Conservation (phyloP, 2,888 invertebrate species). For the Myopa tessellatipennis region DNA sequence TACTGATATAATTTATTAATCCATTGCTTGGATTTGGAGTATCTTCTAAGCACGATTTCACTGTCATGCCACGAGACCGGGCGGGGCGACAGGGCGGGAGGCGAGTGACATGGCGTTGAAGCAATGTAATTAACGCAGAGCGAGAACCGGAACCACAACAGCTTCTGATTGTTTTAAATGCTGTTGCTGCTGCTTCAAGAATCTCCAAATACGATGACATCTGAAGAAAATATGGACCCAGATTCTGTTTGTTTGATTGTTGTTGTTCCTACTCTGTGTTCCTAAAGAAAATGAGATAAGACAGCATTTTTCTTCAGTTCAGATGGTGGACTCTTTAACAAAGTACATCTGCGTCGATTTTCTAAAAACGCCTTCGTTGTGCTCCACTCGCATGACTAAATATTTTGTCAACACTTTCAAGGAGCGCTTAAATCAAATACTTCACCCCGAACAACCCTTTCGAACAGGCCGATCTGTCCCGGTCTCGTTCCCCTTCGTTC, state of each 20-base stretch:
- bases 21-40: conserved; percentile 14
- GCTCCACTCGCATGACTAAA: conserved; percentile 48
- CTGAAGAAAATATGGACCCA: conserved; percentile 31
- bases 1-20: conserved; percentile 56
- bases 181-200: conserved; percentile 51
- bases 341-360: conserved; percentile 13
- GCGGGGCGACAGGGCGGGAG: background rate
- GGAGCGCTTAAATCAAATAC: conserved; percentile 51
- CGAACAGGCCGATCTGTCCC: background rate
- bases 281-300: too few relatives aligned
- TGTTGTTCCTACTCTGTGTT: too few relatives aligned
- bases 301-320: background rate
- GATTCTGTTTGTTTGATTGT: background rate
- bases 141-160: conserved; percentile 43
- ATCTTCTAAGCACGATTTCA: background rate
- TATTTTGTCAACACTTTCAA: conserved; percentile 59
- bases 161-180: background rate
- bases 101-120: conserved; percentile 58
- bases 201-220: conserved; percentile 58
- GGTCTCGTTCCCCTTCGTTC: background rate
- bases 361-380: background rate
- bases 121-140: conserved; percentile 57
- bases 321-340: background rate
- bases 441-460: conserved; percentile 38
- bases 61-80: too few relatives aligned